These are phyloP conservation scores for Steatornis caripensis DNA, from an alignment of 2,113 vertebrate genomes.

Conservation along the genomic window DNA sequence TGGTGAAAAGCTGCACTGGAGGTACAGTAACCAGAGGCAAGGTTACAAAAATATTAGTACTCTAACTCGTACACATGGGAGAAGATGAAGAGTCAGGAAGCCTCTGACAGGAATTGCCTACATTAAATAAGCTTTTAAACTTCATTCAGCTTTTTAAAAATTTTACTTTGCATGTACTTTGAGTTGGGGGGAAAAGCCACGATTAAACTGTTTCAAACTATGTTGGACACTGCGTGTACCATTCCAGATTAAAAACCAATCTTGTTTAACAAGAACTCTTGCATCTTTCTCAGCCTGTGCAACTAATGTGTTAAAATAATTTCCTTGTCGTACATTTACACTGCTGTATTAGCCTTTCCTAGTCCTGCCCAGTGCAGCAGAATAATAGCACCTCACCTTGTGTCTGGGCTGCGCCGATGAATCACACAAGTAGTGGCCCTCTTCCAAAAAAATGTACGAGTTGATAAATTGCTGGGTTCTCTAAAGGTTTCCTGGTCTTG, in stretches of 20 bases:
- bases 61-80: not conserved
- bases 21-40: not conserved
- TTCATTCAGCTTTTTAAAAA: not conserved
- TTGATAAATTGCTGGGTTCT: not conserved
- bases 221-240: fast-evolving
- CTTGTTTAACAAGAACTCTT: not conserved
- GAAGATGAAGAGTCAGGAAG: not conserved
- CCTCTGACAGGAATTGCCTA: not conserved
- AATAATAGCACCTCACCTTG: not conserved
- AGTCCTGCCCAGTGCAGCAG: not conserved
- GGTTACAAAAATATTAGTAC: not conserved
- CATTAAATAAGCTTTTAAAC: not conserved
- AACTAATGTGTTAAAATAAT: not conserved
- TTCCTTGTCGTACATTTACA: not conserved
- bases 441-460: not conserved
- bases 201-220: not conserved
- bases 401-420: not conserved
- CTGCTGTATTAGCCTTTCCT: not conserved
- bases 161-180: not conserved
- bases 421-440: not conserved
- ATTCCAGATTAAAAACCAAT: not conserved
- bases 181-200: not conserved
- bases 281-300: not conserved
- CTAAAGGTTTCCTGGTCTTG: not conserved
- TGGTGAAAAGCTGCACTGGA: not conserved